Evolutionary conservation across 2,888 invertebrate genomes (phyloP).

Genomic region (Acleris holmiana): DNA sequence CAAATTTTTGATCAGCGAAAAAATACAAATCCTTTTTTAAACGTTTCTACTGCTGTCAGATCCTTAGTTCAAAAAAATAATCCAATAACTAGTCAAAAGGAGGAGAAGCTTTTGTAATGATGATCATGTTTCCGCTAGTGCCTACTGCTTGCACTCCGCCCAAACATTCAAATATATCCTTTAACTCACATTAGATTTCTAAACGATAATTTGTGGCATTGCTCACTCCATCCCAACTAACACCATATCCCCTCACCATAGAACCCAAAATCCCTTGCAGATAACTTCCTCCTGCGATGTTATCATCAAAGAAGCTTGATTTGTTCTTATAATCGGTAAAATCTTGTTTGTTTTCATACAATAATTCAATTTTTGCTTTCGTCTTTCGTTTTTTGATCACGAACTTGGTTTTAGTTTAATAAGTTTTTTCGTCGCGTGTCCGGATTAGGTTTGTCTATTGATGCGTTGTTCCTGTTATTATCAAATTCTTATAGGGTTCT

Average conservation of each 20-base stretch:
- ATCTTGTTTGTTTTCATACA: constrained; percentile 23
- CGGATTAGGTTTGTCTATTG: not conserved
- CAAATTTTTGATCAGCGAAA: too few species aligned
- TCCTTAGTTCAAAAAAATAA: too few species aligned
- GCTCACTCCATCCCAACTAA: not conserved
- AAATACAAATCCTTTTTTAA: too few species aligned
- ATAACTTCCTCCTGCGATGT: constrained; percentile 1
- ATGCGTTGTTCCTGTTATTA: not conserved
- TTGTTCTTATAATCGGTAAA: constrained; percentile 11
- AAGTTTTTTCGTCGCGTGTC: constrained; percentile 19
- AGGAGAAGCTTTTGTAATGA: too few species aligned
- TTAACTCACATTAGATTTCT: constrained; percentile 27
- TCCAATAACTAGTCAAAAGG: too few species aligned
- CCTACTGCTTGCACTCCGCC: not conserved
- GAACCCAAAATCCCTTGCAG: not conserved
- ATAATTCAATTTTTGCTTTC: constrained; percentile 22
- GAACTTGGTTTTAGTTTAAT: constrained; percentile 21
- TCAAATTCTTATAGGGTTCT: not conserved
- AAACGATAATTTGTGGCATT: constrained; percentile 9
- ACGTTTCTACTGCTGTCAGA: too few species aligned
- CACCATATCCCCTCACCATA: constrained; percentile 5
- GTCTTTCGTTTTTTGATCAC: constrained; percentile 23
- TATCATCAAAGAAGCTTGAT: constrained; percentile 13
- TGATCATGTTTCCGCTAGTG: not conserved
- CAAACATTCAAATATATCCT: constrained; percentile 27